Conservation (phyloP, 2,888 invertebrate species). For the Drosophila pullipes region DNA sequence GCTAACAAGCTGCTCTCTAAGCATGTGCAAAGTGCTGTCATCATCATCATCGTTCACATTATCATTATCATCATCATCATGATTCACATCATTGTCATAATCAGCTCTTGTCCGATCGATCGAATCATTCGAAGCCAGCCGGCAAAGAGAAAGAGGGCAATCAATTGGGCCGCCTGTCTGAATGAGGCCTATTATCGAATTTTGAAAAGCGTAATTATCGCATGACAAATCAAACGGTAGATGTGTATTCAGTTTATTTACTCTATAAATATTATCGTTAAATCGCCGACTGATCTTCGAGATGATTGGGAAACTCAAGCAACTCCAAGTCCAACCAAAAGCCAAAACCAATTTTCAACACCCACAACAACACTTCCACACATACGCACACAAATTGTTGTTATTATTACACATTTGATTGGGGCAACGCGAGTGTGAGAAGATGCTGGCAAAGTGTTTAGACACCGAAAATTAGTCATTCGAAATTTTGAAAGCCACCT, state of each 20-base stretch:
- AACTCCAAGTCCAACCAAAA: conserved; percentile 17
- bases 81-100: conserved; percentile 30
- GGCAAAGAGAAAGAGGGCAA: conserved; percentile 28
- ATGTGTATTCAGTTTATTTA: conserved; percentile 65
- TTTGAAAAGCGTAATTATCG: conserved; percentile 80
- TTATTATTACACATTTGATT: conserved; percentile 59
- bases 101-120: conserved; percentile 30
- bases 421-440: conserved; percentile 47
- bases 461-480: conserved; percentile 63
- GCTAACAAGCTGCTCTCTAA: conserved; percentile 59
- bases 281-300: conserved; percentile 32
- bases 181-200: conserved; percentile 78
- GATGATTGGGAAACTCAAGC: conserved; percentile 48
- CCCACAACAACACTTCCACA: conserved; percentile 42
- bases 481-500: conserved; percentile 30
- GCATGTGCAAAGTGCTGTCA: conserved; percentile 46
- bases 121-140: conserved; percentile 9
- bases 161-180: conserved; percentile 42
- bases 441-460: conserved; percentile 47
- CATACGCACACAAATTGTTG: conserved; percentile 23
- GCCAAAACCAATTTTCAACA: conserved; percentile 44
- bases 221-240: conserved; percentile 74
- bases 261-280: conserved; percentile 73
- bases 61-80: conserved; percentile 14
- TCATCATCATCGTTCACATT: conserved; percentile 34